Conservation (phyloP, 2,797 vertebrate species). For the Mus spretus region DNA sequence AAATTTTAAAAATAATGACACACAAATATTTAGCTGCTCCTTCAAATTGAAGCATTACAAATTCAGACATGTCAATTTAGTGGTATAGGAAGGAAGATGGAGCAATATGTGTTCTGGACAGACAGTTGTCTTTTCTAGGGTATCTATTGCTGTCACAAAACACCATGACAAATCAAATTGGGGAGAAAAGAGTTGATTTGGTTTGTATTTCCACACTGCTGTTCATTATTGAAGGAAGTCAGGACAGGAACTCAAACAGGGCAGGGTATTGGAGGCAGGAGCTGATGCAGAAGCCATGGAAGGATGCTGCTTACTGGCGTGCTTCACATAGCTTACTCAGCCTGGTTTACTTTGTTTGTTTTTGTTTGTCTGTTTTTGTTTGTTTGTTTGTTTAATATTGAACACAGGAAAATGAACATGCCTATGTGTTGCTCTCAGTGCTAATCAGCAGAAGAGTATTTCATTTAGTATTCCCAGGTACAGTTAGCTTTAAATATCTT, state of each 20-base stretch:
- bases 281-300: neutral
- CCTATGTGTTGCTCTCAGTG: no score
- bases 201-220: neutral
- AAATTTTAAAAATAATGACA: neutral
- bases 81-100: slow-evolving; percentile 9
- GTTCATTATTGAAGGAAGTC: neutral
- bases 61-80: slow-evolving; percentile 40
- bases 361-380: no score
- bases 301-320: neutral
- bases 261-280: neutral
- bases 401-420: no score
- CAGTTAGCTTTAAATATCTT: no score
- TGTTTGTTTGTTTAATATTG: no score
- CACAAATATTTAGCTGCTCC: neutral
- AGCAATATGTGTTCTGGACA: slow-evolving; percentile 45
- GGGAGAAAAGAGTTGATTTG: neutral
- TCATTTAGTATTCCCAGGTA: no score
- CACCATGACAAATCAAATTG: neutral
- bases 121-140: neutral
- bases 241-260: neutral
- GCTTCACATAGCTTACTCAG: neutral
- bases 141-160: neutral
- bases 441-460: no score
- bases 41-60: slow-evolving; percentile 64
- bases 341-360: no score